Evolutionary conservation across 1,140 invertebrate species (phyloP).

Genomic region (Trichonephila inaurata): DNA sequence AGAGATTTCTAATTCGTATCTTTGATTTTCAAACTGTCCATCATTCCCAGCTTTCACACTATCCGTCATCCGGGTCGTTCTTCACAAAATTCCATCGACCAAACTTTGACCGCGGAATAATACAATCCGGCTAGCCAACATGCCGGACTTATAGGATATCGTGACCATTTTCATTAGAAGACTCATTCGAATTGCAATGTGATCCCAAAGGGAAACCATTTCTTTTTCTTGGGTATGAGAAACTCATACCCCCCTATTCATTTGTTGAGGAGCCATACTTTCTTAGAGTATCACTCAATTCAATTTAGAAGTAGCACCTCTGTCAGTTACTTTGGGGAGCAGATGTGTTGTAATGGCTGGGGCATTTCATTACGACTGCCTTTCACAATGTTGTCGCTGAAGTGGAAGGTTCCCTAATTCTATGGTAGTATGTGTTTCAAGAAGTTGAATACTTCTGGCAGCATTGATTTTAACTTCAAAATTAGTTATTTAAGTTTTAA

Average conservation of each 20-base stretch:
- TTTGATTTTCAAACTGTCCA: too few relatives aligned
- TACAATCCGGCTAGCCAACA: background rate
- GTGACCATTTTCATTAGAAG: slow-evolving; percentile 16
- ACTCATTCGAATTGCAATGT: slow-evolving; percentile 29
- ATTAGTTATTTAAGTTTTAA: too few relatives aligned
- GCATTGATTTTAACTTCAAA: too few relatives aligned
- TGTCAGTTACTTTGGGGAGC: background rate
- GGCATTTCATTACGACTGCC: slow-evolving; percentile 1
- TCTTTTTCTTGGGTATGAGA: background rate
- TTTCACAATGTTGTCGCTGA: background rate
- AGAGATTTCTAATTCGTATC: too few relatives aligned
- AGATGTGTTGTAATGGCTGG: background rate
- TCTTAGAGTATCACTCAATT: background rate
- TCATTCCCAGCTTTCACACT: too few relatives aligned
- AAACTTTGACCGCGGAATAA: background rate
- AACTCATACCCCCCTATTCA: slow-evolving; percentile 15
- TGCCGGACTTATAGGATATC: background rate
- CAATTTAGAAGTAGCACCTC: slow-evolving; percentile 2
- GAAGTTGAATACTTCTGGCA: too few relatives aligned
- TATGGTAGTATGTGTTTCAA: background rate
- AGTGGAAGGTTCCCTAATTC: background rate
- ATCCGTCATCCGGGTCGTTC: too few relatives aligned
- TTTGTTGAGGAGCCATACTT: background rate
- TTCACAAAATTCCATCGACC: background rate
- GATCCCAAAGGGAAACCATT: background rate